A percentile compares a stretch with the other conserved stretches of the same genome.
phyloP scores from a whole-genome alignment of 2,113 vertebrate genomes.

The Amazona vittata region DNA sequence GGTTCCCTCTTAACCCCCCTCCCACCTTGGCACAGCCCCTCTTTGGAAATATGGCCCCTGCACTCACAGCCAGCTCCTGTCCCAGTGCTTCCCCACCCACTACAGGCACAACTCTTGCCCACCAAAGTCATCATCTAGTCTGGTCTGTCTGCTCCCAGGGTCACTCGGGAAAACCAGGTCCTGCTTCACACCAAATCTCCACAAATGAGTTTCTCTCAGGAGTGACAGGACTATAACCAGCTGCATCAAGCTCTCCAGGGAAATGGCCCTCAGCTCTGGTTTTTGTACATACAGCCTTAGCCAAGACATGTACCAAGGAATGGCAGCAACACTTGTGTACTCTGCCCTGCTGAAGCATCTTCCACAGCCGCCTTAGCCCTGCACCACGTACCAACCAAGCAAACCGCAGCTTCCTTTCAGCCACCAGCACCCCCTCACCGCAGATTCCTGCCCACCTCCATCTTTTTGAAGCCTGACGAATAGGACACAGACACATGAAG shows the following conservation, averaged over 20 bases:
- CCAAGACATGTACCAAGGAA: not conserved
- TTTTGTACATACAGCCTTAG: not conserved
- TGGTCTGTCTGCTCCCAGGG: not conserved
- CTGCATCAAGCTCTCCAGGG: fast-evolving
- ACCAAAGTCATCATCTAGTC: too few relatives aligned
- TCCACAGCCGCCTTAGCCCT: not conserved
- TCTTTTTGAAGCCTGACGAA: not conserved
- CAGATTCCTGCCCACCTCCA: not conserved
- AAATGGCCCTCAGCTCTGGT: not conserved
- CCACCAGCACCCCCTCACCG: too few relatives aligned
- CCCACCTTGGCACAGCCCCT: fast-evolving
- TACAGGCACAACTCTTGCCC: too few relatives aligned
- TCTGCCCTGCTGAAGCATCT: too few relatives aligned
- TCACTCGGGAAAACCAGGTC: not conserved
- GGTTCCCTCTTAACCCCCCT: fast-evolving
- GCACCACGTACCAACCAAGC: too few relatives aligned
- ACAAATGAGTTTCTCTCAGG: fast-evolving
- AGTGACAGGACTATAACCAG: fast-evolving
- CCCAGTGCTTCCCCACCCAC: not conserved
- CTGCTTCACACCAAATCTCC: too few relatives aligned
- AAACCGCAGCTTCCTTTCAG: not conserved
- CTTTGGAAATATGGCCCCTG: fast-evolving
- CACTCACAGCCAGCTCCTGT: not conserved
- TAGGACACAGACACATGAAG: not conserved
- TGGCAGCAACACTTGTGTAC: too few relatives aligned